phyloP scores from a whole-genome alignment of 2,797 vertebrate genomes.

The Sebastes steindachneri region DNA sequence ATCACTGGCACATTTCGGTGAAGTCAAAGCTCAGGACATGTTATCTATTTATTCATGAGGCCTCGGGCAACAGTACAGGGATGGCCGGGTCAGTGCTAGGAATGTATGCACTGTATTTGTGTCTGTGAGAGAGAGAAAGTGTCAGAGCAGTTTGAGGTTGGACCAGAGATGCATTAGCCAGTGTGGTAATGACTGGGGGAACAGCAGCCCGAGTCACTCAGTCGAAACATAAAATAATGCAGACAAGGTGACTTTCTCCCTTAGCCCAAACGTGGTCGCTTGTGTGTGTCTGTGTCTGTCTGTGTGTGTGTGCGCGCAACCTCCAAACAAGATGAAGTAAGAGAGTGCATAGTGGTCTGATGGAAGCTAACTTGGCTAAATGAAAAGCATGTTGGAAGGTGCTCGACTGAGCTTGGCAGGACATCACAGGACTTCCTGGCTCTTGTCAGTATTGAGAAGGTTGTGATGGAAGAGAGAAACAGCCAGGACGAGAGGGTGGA shows the following conservation, averaged over 20 bases:
- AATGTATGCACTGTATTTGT: not conserved
- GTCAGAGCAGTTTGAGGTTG: not conserved
- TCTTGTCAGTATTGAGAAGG: constrained; percentile 31
- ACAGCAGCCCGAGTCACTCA: constrained; percentile 31
- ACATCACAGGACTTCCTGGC: constrained; percentile 33
- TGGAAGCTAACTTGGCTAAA: constrained; percentile 19
- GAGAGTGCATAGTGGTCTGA: constrained; percentile 15
- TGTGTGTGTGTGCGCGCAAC: no score
- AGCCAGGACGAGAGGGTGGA: not conserved
- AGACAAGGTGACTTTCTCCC: constrained; percentile 67
- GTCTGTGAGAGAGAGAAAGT: not conserved
- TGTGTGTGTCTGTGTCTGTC: not conserved
- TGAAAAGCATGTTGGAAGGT: constrained; percentile 28
- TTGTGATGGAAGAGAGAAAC: constrained; percentile 19
- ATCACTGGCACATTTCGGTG: not conserved
- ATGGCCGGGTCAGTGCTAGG: not conserved
- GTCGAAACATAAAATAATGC: constrained; percentile 40
- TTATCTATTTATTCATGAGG: constrained; percentile 2
- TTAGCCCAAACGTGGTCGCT: not conserved
- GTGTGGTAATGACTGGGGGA: constrained; percentile 27
- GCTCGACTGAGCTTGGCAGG: constrained; percentile 26
- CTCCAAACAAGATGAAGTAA: constrained; percentile 2
- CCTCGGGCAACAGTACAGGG: not conserved
- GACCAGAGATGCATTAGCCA: constrained; percentile 25
- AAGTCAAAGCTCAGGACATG: not conserved